Evolutionary conservation across 1,140 invertebrate genomes (phyloP), one percentile per base, ranked within the genome.

Genomic region (Penaeus indicus): DNA sequence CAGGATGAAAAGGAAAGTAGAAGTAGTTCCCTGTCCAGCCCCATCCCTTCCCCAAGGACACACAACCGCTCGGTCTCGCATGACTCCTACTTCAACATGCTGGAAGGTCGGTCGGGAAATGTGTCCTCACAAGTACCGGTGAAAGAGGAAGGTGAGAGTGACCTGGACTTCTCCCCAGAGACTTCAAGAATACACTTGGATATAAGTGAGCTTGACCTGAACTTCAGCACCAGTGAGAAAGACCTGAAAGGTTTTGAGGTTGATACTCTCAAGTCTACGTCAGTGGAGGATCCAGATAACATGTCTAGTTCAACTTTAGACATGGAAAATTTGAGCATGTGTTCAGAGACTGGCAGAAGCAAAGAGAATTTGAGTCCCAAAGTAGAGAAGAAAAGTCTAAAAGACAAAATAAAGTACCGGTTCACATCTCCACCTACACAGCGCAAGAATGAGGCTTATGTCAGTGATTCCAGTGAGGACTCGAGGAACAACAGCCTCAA

Each of bases 21-120:
- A 72, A 82, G 86, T 82, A 91, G 84, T 62, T 84, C 80, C 88
- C 82, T 84, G 77, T 89, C 54, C 78, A 92, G 87, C 85, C 79
- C 82, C 78, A 80, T 91, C n/a, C 85, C 90, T 69, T 91, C 90
- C 27, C 90, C 90, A 22, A 88, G 92, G 63, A 91, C 92, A 27
- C 93, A 93, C 78, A 92, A 91, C 75, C 92, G 96, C 82, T 97
- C 96, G 1, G 96, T 97, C 0, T 98, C 97, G 0, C 97, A 98
- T 92, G 97, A 98, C 93, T 98, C 97, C 1, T 98, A 98, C 93
- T 98, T 98, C 93, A 97, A 98, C 72, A 91, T 94, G 21, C 93
- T 93, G 90, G 92, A 88, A 90, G 89, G 61, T 47, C 91, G 54
- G 90, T 91, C 69, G 90, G 92, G 87, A 42, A 85, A 42, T n/a